Percentiles rank a stretch among this genome's conserved stretches.
phyloP scores from a whole-genome alignment of 2,797 vertebrate genomes.

The Phataginus tricuspis region DNA sequence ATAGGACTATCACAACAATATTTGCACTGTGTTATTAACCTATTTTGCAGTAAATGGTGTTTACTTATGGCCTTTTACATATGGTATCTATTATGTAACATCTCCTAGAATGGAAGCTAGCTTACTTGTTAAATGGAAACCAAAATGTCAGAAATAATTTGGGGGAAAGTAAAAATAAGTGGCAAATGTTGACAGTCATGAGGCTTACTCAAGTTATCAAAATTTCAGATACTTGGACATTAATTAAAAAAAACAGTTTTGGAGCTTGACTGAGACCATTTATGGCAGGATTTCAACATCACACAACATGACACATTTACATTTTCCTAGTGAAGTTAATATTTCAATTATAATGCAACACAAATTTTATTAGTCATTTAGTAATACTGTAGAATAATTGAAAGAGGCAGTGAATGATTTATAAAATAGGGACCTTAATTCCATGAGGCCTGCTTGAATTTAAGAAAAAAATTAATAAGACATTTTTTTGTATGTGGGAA shows the following conservation, averaged over 20 bases:
- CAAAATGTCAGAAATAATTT: slow-evolving; percentile 69
- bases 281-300: slow-evolving; percentile 46
- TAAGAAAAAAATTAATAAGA: neutral
- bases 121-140: neutral
- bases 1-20: neutral
- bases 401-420: slow-evolving; percentile 7
- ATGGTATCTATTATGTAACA: slow-evolving; percentile 27
- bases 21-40: slow-evolving; percentile 44
- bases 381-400: slow-evolving; percentile 8
- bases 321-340: slow-evolving; percentile 43
- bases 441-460: neutral
- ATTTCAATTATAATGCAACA: slow-evolving; percentile 59
- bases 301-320: slow-evolving; percentile 40
- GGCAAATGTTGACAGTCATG: neutral
- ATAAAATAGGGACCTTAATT: slow-evolving; percentile 18
- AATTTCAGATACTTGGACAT: neutral
- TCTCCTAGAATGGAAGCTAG: neutral
- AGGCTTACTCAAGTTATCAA: slow-evolving; percentile 3
- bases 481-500: neutral
- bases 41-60: slow-evolving; percentile 49
- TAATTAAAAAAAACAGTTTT: slow-evolving; percentile 42
- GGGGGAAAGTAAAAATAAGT: neutral
- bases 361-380: slow-evolving; percentile 46
- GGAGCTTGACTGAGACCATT: slow-evolving; percentile 28
- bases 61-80: slow-evolving; percentile 62